These are phyloP conservation scores for Notamacropus eugenii DNA, from an alignment of 2,797 vertebrate genomes.

Conservation along the genomic window DNA sequence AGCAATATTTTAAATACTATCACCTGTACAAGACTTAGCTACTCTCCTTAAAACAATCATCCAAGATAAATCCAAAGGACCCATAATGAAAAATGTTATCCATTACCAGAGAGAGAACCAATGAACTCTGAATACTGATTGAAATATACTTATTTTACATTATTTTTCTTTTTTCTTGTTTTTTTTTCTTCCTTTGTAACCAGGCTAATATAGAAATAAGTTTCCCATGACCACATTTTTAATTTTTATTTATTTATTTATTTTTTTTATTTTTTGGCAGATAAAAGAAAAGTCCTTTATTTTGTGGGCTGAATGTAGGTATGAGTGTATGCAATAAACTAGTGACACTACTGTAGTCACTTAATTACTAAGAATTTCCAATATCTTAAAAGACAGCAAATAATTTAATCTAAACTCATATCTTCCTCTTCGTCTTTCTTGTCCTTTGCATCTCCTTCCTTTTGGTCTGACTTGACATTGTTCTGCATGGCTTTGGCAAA, in stretches of 20 bases:
- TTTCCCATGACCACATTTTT: background rate
- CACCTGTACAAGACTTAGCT: background rate
- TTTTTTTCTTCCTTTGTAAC: no score
- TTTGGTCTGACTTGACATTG: slow-evolving; percentile 89
- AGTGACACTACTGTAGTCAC: slow-evolving; percentile 75
- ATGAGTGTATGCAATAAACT: slow-evolving; percentile 68
- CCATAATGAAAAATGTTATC: background rate
- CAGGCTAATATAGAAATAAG: background rate
- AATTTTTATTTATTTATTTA: no score
- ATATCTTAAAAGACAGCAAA: slow-evolving; percentile 56
- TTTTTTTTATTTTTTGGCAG: slow-evolving; percentile 66
- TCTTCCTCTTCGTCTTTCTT: slow-evolving; percentile 98
- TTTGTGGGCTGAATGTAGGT: slow-evolving; percentile 78
- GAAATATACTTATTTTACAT: background rate
- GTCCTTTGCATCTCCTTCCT: slow-evolving; percentile 92
- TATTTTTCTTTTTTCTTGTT: no score
- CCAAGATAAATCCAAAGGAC: background rate
- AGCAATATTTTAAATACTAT: background rate
- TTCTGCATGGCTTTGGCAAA: slow-evolving; percentile 98
- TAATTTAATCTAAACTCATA: slow-evolving; percentile 95
- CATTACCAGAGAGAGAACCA: background rate
- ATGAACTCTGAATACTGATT: background rate
- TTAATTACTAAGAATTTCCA: slow-evolving; percentile 74
- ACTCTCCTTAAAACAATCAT: background rate
- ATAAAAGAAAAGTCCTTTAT: slow-evolving; percentile 85